phyloP scores from a whole-genome alignment of 2,113 vertebrate species.

The Rhabdomys dilectus region DNA sequence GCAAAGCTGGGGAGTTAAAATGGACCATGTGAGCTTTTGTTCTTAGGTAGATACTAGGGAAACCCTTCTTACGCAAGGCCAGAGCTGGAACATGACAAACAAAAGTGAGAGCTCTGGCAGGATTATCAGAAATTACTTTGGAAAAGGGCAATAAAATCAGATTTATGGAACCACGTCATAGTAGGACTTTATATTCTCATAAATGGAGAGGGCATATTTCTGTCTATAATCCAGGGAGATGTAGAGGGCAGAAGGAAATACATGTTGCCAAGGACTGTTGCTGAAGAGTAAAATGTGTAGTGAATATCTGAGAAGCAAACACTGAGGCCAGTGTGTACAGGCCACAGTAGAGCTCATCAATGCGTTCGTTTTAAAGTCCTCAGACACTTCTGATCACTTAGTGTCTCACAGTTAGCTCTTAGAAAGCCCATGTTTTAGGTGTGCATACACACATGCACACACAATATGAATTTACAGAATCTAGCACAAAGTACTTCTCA shows the following conservation, averaged over 20 bases:
- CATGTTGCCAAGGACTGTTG: slow-evolving; percentile 42
- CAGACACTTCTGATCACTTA: not conserved
- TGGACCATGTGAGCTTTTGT: not conserved
- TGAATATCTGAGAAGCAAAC: slow-evolving; percentile 33
- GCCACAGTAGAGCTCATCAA: not conserved
- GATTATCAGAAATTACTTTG: slow-evolving; percentile 57
- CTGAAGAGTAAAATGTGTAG: slow-evolving; percentile 20
- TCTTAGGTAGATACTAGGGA: slow-evolving; percentile 32
- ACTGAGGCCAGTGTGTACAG: not conserved
- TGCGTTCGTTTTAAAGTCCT: not conserved
- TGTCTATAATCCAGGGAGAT: slow-evolving; percentile 48
- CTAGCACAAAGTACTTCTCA: not conserved
- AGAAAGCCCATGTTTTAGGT: not conserved
- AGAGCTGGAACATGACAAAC: slow-evolving; percentile 6
- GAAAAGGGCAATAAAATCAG: slow-evolving; percentile 28
- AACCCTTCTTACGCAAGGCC: slow-evolving; percentile 42
- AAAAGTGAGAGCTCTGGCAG: not conserved
- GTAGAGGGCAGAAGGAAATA: slow-evolving; percentile 36
- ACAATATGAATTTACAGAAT: not conserved
- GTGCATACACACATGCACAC: not conserved
- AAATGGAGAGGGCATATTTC: slow-evolving; percentile 51
- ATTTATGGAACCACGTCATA: slow-evolving; percentile 42
- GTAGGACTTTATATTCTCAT: slow-evolving; percentile 46
- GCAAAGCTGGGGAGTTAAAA: slow-evolving; percentile 36
- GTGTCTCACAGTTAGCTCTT: not conserved